A percentile compares a stretch with the other conserved stretches of the same genome.
phyloP scores from a whole-genome alignment of 2,888 invertebrate genomes.

The Cacoxenus indagator region DNA sequence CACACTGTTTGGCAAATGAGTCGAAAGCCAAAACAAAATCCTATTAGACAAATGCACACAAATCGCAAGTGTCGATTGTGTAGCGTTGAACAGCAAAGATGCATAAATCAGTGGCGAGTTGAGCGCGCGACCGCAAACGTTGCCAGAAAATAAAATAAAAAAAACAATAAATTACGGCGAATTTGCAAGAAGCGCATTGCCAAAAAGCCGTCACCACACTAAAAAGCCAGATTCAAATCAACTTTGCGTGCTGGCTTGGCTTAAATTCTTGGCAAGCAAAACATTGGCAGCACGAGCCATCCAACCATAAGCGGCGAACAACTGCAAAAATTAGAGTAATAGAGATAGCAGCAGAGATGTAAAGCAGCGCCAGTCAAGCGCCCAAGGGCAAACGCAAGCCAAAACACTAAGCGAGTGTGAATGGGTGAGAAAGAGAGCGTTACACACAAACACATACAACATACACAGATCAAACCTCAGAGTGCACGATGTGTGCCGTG shows the following conservation, averaged over 20 bases:
- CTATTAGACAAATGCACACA: neutral
- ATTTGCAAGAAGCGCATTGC: neutral
- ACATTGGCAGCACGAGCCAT: conserved; percentile 20
- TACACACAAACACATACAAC: neutral
- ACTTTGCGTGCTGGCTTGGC: conserved; percentile 4
- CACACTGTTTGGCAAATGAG: neutral
- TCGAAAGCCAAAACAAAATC: neutral
- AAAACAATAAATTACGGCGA: too few species aligned
- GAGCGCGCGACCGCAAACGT: too few species aligned
- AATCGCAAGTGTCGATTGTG: neutral
- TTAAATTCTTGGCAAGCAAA: conserved; percentile 13
- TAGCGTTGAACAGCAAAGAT: neutral
- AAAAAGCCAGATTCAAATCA: neutral
- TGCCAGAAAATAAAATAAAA: neutral
- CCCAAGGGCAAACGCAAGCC: neutral
- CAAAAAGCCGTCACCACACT: neutral
- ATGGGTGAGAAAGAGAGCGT: neutral
- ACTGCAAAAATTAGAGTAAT: conserved; percentile 17
- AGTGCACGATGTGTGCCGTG: too few species aligned
- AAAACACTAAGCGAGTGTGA: neutral
- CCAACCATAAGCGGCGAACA: neutral
- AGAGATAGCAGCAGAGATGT: neutral
- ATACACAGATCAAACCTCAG: neutral
- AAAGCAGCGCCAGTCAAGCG: neutral
- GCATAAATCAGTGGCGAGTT: neutral